Percentiles rank a stretch among this genome's conserved stretches.
These are phyloP conservation scores for Turnix velox DNA, from an alignment of 2,113 vertebrate species.

Conservation along the genomic window DNA sequence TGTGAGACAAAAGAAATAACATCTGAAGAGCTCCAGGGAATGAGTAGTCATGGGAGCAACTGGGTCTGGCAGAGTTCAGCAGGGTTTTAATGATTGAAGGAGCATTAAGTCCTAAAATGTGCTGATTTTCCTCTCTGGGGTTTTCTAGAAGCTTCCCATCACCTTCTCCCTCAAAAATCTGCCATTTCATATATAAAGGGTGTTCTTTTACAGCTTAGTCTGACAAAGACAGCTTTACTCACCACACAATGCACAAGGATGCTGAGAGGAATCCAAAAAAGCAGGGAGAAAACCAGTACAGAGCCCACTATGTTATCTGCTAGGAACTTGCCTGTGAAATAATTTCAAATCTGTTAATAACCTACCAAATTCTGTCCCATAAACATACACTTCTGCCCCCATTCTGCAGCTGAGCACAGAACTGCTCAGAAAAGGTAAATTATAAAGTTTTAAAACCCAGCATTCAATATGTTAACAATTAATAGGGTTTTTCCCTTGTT, in stretches of 20 bases:
- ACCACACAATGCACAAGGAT: constrained; percentile 98
- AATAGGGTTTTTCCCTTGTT: background rate
- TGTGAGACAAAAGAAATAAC: background rate
- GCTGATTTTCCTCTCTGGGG: background rate
- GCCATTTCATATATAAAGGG: background rate
- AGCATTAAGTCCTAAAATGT: background rate
- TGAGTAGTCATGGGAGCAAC: background rate
- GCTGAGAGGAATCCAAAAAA: constrained; percentile 98
- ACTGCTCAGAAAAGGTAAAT: background rate
- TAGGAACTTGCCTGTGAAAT: constrained; percentile 88
- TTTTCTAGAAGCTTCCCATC: background rate
- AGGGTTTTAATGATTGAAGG: background rate
- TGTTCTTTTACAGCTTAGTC: background rate
- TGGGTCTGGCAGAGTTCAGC: background rate
- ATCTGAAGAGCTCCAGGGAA: background rate
- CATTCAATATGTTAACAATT: background rate
- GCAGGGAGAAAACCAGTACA: constrained; percentile 94
- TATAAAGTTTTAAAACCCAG: background rate
- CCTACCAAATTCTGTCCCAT: background rate
- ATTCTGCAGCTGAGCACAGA: background rate
- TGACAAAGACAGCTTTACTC: constrained; percentile 61
- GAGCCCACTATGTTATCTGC: constrained; percentile 98
- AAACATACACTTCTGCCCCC: background rate
- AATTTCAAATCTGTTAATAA: background rate
- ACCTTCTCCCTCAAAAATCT: background rate